These are phyloP conservation scores for Pollimyrus isidori DNA, from an alignment of 2,113 vertebrate species.

Conservation along the genomic window DNA sequence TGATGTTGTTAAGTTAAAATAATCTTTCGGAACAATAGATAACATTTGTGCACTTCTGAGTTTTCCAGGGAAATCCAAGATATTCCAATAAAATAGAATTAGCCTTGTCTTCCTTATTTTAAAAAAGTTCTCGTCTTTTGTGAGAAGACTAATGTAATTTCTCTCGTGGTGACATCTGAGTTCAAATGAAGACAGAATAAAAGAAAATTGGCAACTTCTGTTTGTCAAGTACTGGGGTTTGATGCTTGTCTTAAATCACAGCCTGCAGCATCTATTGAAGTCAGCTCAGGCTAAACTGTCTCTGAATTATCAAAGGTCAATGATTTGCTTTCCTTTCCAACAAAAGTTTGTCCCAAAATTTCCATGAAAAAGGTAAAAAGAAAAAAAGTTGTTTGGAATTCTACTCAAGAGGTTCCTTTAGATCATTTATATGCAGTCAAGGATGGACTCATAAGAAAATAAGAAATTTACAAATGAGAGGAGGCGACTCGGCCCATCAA, in stretches of 20 bases:
- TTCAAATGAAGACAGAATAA: background rate
- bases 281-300: background rate
- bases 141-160: background rate
- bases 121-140: background rate
- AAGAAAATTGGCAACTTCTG: background rate
- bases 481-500: too few species aligned
- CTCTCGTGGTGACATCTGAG: background rate
- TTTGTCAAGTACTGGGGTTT: background rate
- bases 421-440: background rate
- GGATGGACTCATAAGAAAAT: background rate
- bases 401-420: background rate
- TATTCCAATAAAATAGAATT: background rate
- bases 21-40: background rate
- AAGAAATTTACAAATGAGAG: too few species aligned
- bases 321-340: background rate
- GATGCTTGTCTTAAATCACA: background rate
- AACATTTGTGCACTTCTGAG: background rate
- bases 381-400: background rate
- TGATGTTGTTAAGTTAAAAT: background rate
- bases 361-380: background rate
- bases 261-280: background rate
- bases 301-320: background rate
- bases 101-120: background rate
- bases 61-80: background rate
- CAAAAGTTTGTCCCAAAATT: background rate